Conservation (phyloP, 2,888 invertebrate species). For the Epicampocera succincta region DNA sequence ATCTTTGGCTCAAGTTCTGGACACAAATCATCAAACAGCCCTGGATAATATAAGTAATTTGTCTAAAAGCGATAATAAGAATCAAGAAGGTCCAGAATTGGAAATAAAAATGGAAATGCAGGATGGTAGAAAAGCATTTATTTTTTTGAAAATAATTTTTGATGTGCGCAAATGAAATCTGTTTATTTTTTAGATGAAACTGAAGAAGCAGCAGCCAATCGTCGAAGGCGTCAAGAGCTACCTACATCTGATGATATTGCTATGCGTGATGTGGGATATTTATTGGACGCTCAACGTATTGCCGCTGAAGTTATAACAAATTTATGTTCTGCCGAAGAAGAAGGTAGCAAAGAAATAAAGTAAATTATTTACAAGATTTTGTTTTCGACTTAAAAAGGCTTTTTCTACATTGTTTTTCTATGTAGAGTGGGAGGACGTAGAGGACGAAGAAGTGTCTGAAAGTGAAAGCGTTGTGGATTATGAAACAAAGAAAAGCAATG, state of each 20-base stretch:
- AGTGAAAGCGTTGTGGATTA: constrained; percentile 80
- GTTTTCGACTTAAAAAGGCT: no score
- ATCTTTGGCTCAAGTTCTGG: constrained; percentile 83
- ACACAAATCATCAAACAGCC: constrained; percentile 83
- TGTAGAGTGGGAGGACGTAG: constrained; percentile 73
- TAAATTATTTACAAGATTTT: constrained; percentile 2
- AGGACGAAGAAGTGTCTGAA: constrained; percentile 82
- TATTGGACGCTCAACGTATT: constrained; percentile 87
- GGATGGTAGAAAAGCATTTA: constrained; percentile 66
- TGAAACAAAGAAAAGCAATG: constrained; percentile 74
- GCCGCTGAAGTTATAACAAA: constrained; percentile 88
- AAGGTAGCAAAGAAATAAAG: constrained; percentile 81
- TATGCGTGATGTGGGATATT: constrained; percentile 82
- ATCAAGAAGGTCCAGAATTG: constrained; percentile 68
- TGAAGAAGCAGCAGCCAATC: constrained; percentile 74
- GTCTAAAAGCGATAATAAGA: constrained; percentile 58
- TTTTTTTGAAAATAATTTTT: not conserved
- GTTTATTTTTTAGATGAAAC: constrained; percentile 73
- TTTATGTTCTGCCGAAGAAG: constrained; percentile 84
- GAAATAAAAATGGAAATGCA: constrained; percentile 73
- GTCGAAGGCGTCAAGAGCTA: constrained; percentile 75
- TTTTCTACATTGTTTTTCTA: not conserved
- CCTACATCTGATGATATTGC: constrained; percentile 82
- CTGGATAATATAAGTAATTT: constrained; percentile 52
- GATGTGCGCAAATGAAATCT: not conserved